Evolutionary conservation across 2,113 vertebrate genomes (phyloP).

Genomic region (Corythornis vintsioides): DNA sequence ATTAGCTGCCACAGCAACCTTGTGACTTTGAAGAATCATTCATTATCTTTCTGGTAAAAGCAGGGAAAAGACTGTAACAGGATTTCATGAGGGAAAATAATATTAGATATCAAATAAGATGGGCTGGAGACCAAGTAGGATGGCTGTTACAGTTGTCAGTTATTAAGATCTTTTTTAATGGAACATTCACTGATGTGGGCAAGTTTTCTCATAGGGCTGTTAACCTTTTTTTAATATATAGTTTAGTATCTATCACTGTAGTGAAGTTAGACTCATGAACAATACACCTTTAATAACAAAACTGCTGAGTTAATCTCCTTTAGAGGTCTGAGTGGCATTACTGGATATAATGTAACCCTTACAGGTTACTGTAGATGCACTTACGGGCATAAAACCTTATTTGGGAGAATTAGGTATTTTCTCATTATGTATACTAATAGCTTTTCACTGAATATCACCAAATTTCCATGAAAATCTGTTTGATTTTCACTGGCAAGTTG

Average conservation of each 20-base stretch:
- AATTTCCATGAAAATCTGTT: constrained; percentile 79
- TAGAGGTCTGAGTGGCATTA: constrained; percentile 67
- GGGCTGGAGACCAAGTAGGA: background rate
- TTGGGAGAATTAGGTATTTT: constrained; percentile 80
- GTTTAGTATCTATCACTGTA: background rate
- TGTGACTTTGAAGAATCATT: background rate
- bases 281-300: constrained; percentile 71
- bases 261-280: constrained; percentile 46
- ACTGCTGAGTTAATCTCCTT: constrained; percentile 77
- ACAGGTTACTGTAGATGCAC: constrained; percentile 67
- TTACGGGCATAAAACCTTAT: constrained; percentile 78
- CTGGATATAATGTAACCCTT: constrained; percentile 76
- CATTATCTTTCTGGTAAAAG: constrained; percentile 37
- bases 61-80: constrained; percentile 36
- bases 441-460: constrained; percentile 63
- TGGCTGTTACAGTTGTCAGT: background rate
- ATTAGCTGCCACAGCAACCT: background rate
- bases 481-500: background rate
- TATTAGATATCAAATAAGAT: constrained; percentile 32
- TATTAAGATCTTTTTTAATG: background rate
- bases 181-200: background rate
- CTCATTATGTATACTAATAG: constrained; percentile 73
- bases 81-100: constrained; percentile 44
- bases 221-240: background rate
- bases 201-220: background rate